Percentiles rank a stretch among this genome's conserved stretches.
Evolutionary conservation across 2,888 invertebrate genomes (phyloP).

Genomic region (Rhabditoides inermis): DNA sequence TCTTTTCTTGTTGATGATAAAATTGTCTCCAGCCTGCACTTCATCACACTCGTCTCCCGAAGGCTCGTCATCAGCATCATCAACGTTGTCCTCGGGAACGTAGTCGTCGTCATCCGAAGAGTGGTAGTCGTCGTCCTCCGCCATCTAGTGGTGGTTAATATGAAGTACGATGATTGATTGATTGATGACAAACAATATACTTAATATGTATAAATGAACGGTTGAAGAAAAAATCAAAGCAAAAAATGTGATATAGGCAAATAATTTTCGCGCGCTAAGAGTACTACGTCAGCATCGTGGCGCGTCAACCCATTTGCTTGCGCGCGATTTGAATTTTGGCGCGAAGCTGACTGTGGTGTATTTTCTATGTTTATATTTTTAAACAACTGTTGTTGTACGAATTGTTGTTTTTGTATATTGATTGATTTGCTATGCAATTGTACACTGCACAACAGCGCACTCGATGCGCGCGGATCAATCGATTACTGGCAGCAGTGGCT

Average conservation of each 20-base stretch:
- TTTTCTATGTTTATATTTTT: too few species aligned
- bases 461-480: too few species aligned
- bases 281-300: not conserved
- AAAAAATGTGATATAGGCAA: too few species aligned
- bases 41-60: conserved; percentile 16
- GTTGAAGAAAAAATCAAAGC: not conserved
- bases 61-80: conserved; percentile 18
- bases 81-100: conserved; percentile 12
- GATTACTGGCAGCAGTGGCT: too few species aligned
- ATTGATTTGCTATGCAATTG: too few species aligned
- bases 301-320: not conserved
- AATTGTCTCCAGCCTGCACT: conserved; percentile 6
- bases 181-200: not conserved
- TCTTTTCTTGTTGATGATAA: not conserved
- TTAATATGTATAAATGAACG: not conserved
- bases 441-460: too few species aligned
- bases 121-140: conserved; percentile 15
- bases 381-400: too few species aligned
- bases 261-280: not conserved
- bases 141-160: too few species aligned
- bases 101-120: conserved; percentile 23
- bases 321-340: too few species aligned
- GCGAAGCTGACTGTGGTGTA: too few species aligned
- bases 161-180: not conserved
- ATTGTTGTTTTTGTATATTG: too few species aligned